These are phyloP conservation scores for Caenorhabditis macrosperma DNA, from an alignment of 2,888 invertebrate genomes.

Conservation along the genomic window DNA sequence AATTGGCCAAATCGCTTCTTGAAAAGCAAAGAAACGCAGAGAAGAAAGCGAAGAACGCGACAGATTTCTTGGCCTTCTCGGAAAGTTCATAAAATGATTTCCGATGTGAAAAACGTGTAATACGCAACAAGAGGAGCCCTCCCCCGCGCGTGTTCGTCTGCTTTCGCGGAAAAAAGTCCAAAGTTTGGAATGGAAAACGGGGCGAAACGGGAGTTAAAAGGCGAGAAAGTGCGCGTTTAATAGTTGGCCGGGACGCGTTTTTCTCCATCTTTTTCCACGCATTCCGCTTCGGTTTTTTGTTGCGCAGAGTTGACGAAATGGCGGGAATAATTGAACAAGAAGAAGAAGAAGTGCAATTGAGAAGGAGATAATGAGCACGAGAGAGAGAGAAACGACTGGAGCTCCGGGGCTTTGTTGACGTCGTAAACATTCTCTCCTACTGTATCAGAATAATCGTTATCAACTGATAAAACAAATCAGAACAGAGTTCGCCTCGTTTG, in stretches of 20 bases:
- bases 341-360: conserved; percentile 35
- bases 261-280: conserved; percentile 5
- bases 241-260: not conserved
- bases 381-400: not conserved
- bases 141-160: not conserved
- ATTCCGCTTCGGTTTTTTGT: not conserved
- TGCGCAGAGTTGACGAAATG: not conserved
- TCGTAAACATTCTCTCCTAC: too few species aligned
- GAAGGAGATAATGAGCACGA: conserved; percentile 11
- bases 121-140: not conserved
- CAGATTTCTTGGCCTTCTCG: too few species aligned
- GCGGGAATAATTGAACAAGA: conserved; percentile 38
- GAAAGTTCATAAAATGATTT: too few species aligned
- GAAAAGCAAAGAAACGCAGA: too few species aligned
- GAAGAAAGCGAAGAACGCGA: too few species aligned
- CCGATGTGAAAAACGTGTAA: too few species aligned
- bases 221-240: not conserved
- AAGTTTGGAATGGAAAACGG: conserved; percentile 13
- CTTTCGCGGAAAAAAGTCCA: conserved; percentile 14
- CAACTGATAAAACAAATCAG: too few species aligned
- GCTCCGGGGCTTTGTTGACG: too few species aligned
- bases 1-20: too few species aligned
- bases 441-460: too few species aligned
- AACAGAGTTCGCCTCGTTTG: too few species aligned
- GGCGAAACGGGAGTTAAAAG: conserved; percentile 7